Evolutionary conservation across 2,113 vertebrate species (phyloP).

Genomic region (Myiopsitta monachus): DNA sequence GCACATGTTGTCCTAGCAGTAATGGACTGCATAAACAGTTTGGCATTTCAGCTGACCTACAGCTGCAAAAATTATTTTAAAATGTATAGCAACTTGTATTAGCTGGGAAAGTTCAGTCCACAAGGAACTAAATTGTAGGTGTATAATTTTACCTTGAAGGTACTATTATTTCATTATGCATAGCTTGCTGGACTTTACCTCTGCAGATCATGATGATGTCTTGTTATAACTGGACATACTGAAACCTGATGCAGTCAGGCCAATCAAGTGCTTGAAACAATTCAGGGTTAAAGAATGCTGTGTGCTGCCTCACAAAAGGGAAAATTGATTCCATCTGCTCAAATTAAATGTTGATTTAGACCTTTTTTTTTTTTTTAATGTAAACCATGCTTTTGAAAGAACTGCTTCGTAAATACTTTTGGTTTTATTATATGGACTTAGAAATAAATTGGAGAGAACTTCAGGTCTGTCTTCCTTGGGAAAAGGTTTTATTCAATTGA

Average conservation of each 20-base stretch:
- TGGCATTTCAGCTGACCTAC: neutral
- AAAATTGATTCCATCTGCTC: slow-evolving; percentile 68
- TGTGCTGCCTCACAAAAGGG: neutral
- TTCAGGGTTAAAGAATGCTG: neutral
- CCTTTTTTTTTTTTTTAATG: slow-evolving; percentile 58
- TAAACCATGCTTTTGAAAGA: slow-evolving; percentile 21
- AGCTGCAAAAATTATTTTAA: neutral
- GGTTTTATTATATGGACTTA: slow-evolving; percentile 20
- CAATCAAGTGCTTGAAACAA: slow-evolving; percentile 37
- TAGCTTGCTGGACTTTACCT: neutral
- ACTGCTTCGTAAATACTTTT: slow-evolving; percentile 17
- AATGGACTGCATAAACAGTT: neutral
- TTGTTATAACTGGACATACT: neutral
- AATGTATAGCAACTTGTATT: neutral
- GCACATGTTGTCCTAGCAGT: neutral
- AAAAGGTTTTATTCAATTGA: neutral
- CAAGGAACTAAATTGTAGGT: neutral
- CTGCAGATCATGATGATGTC: neutral
- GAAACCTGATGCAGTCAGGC: slow-evolving; percentile 22
- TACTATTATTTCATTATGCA: neutral
- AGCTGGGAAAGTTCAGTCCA: neutral
- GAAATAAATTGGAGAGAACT: neutral
- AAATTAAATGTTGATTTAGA: slow-evolving; percentile 60
- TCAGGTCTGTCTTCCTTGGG: neutral
- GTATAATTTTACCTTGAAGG: neutral